Evolutionary conservation across 2,888 invertebrate genomes (phyloP).

Genomic region (Lasioglossum pauxillum): DNA sequence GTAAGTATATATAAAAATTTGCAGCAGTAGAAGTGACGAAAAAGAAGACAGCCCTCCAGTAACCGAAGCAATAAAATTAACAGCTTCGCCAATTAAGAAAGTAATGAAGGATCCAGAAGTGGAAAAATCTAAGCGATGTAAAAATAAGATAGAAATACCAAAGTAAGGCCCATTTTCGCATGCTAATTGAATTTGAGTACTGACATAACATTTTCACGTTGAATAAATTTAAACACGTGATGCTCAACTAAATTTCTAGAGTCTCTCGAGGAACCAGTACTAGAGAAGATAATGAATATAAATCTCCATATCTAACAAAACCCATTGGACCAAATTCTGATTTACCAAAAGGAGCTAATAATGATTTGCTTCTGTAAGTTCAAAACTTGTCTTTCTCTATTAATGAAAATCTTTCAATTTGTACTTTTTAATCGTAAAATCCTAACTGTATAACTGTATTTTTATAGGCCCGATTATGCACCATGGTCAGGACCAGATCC

Average conservation of each 20-base stretch:
- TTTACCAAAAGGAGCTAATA: slow-evolving; percentile 92
- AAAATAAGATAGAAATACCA: slow-evolving; percentile 83
- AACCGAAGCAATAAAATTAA: slow-evolving; percentile 82
- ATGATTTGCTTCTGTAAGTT: slow-evolving; percentile 91
- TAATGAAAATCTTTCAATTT: not conserved
- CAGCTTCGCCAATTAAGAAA: slow-evolving; percentile 82
- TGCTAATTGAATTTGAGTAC: slow-evolving; percentile 11
- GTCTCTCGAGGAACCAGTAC: slow-evolving; percentile 84
- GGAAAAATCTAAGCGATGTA: slow-evolving; percentile 82
- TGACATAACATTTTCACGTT: not conserved
- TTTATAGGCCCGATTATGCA: slow-evolving; percentile 90
- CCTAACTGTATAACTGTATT: not conserved
- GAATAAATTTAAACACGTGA: not conserved
- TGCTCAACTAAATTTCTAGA: slow-evolving; percentile 68
- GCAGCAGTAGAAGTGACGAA: slow-evolving; percentile 80
- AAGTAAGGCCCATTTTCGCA: slow-evolving; percentile 78
- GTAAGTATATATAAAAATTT: slow-evolving; percentile 21
- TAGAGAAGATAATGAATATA: slow-evolving; percentile 86
- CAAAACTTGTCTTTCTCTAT: slow-evolving; percentile 10
- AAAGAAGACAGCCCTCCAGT: slow-evolving; percentile 81
- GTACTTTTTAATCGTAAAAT: not conserved
- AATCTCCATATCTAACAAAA: slow-evolving; percentile 86
- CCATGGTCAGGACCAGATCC: slow-evolving; percentile 94
- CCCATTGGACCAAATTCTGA: slow-evolving; percentile 90
- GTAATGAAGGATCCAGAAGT: slow-evolving; percentile 76